phyloP scores from a whole-genome alignment of 1,140 invertebrate species.

The Drosophila aff. region DNA sequence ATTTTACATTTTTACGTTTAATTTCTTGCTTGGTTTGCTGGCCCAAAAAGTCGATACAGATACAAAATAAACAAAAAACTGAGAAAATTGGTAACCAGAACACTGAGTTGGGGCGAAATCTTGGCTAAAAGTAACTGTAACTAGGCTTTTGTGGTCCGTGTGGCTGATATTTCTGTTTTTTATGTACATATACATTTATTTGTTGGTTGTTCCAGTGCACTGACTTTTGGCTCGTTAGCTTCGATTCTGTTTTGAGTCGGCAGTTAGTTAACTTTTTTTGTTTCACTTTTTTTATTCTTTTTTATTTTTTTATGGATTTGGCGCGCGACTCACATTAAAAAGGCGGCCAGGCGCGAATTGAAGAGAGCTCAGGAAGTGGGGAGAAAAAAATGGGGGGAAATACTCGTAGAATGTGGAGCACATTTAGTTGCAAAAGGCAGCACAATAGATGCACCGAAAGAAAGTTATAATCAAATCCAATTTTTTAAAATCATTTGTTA shows the following conservation, averaged over 20 bases:
- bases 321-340: constrained; percentile 67
- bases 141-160: constrained; percentile 32
- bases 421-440: constrained; percentile 29
- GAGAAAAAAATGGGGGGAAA: constrained; percentile 7
- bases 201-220: constrained; percentile 66
- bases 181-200: constrained; percentile 8
- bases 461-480: not conserved
- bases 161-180: constrained; percentile 22
- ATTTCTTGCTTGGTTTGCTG: constrained; percentile 29
- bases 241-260: constrained; percentile 54
- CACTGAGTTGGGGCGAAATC: constrained; percentile 39
- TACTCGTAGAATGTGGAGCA: constrained; percentile 57
- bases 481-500: not conserved
- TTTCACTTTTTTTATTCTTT: constrained; percentile 23
- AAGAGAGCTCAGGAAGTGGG: constrained; percentile 36
- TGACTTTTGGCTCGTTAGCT: constrained; percentile 73
- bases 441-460: constrained; percentile 20
- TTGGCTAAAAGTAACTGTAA: constrained; percentile 61
- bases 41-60: constrained; percentile 19
- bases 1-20: constrained; percentile 5
- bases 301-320: constrained; percentile 52
- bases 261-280: constrained; percentile 60
- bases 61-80: not conserved
- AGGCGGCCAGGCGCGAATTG: constrained; percentile 60
- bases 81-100: constrained; percentile 34